Evolutionary conservation across 2,888 invertebrate genomes (phyloP), one percentile per base, ranked within the genome.

Genomic region (Chymomyza fuscimana): DNA sequence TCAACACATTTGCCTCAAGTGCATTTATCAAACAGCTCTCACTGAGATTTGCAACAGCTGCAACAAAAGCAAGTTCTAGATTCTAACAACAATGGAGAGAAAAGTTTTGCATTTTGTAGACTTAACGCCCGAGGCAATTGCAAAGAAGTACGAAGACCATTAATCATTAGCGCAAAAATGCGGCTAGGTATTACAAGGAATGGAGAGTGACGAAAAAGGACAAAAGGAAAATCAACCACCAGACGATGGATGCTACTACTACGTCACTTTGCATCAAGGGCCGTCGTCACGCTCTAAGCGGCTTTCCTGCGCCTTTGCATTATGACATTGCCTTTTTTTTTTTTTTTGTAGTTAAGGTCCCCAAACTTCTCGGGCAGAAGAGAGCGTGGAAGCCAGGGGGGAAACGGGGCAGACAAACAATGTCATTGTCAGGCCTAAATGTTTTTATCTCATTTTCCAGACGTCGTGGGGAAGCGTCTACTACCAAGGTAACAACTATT

Each of bases 11-110:
- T n/a, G 59, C 19, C 16, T 10, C 56, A 10, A 80, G 73, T 82
- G 83, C 83, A 83, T 86, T 86, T 86, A 82, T 79, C 86, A 86
- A 86, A 86, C 77, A 70, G 70, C 60, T 46, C 40, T 22, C 63
- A 71, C 73, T 86, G 87, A 84, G 87, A 84, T 86, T 86, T 84
- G 83, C 87, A 84, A 84, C 83, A 84, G 87, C 83, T 84, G 83
- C 83, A 76, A 60, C 69, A 72, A 71, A 46, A 46, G 12, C 40
- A 46, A 46, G 12, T 46, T 12, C 10, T 4, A 46, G 40, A 46
- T 10, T 46, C 40, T 46, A 46, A 46, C 10, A 10, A 46, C 40
- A 46, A 46, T 46, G 32, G 6, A 46, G 12, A 3, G 32, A 46
- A 19, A 59, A 59, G 59, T 32, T 59, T 61, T 61, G 58, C 58